These are phyloP conservation scores for Lissonota sp. DNA, from an alignment of 2,888 invertebrate genomes.

Conservation along the genomic window DNA sequence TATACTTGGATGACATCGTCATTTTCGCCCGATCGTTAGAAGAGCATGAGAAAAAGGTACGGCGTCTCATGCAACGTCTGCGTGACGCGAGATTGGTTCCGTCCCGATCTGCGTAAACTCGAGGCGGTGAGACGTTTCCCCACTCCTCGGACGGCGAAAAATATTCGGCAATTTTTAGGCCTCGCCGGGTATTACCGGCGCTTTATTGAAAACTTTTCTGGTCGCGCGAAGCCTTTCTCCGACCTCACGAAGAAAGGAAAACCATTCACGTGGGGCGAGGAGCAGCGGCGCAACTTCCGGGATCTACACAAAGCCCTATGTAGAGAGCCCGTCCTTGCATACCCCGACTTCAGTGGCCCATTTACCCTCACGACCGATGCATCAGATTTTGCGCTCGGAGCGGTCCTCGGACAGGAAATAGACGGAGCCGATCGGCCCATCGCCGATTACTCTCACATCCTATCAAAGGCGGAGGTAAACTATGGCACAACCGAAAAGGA, in stretches of 20 bases:
- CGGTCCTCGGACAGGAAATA: conserved; percentile 16
- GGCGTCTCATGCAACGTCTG: no score
- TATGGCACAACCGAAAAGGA: conserved; percentile 52
- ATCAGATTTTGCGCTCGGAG: conserved; percentile 72
- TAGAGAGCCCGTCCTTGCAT: conserved; percentile 59
- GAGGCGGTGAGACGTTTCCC: no score
- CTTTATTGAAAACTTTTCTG: conserved; percentile 51
- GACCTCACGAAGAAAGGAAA: conserved; percentile 27
- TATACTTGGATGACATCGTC: no score
- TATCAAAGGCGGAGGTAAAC: conserved; percentile 49
- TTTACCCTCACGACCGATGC: conserved; percentile 78
- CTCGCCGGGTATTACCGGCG: conserved; percentile 49
- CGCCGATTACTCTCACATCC: conserved; percentile 42
- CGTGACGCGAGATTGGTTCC: no score
- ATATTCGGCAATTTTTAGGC: no score
- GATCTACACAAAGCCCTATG: conserved; percentile 9
- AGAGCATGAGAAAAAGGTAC: no score
- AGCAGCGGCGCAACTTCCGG: no score
- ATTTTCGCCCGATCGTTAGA: no score
- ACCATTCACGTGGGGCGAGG: conserved; percentile 56
- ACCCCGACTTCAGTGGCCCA: conserved; percentile 73
- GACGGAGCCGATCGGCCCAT: conserved; percentile 49
- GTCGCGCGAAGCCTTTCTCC: conserved; percentile 52
- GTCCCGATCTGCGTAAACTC: no score
- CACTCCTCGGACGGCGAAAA: no score